phyloP scores from a whole-genome alignment of 2,113 vertebrate species.

The Lota lota region DNA sequence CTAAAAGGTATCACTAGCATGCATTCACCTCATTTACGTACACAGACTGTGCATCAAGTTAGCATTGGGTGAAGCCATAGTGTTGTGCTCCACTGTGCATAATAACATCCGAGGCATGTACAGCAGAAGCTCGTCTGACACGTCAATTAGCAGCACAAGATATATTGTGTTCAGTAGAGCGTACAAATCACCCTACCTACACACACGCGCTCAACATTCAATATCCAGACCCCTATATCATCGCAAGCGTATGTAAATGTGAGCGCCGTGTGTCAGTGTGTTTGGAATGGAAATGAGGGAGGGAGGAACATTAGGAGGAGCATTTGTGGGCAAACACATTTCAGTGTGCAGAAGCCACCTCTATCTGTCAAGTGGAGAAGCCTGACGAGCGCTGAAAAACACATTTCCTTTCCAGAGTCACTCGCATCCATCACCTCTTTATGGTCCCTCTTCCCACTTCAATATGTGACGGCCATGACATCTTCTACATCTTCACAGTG shows the following conservation, averaged over 20 bases:
- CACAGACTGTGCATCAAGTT: too few species aligned
- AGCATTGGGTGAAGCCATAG: too few species aligned
- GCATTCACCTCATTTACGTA: too few species aligned
- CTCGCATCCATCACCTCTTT: conserved; percentile 68
- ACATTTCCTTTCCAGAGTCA: conserved; percentile 58
- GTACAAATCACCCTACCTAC: background rate
- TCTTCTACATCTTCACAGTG: conserved; percentile 50
- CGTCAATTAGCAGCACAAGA: too few species aligned
- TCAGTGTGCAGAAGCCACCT: conserved; percentile 35
- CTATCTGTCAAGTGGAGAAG: conserved; percentile 59
- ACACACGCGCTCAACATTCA: conserved; percentile 5
- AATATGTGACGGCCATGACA: conserved; percentile 50
- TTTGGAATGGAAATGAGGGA: conserved; percentile 37
- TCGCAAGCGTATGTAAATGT: conserved; percentile 34
- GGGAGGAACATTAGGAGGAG: conserved; percentile 22
- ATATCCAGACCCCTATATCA: conserved; percentile 7
- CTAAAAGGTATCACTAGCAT: too few species aligned
- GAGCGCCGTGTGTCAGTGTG: conserved; percentile 10
- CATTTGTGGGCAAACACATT: conserved; percentile 43
- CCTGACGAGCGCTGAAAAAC: conserved; percentile 61
- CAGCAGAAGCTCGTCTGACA: too few species aligned
- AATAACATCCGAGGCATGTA: too few species aligned
- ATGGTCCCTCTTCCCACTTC: conserved; percentile 51
- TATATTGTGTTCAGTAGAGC: background rate
- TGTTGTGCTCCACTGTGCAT: too few species aligned